phyloP scores from a whole-genome alignment of 2,113 vertebrate species.

The Carassius carassius region DNA sequence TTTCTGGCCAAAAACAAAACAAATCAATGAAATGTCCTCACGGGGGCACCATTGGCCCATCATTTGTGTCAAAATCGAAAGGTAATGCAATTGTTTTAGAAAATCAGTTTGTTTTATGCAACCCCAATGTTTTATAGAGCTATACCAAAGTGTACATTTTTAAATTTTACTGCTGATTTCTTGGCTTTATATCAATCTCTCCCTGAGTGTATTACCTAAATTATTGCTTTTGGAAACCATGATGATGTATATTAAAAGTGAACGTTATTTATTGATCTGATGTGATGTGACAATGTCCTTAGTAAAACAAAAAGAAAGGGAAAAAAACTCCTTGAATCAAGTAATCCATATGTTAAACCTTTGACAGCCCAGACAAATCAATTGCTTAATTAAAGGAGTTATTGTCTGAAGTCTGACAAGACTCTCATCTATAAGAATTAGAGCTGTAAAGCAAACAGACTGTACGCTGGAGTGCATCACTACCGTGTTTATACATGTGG shows the following conservation, averaged over 20 bases:
- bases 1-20: not conserved
- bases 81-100: slow-evolving; percentile 62
- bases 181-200: slow-evolving; percentile 72
- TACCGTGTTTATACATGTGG: slow-evolving; percentile 23
- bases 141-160: slow-evolving; percentile 65
- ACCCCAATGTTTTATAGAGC: slow-evolving; percentile 54
- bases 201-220: slow-evolving; percentile 66
- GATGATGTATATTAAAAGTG: slow-evolving; percentile 66
- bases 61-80: slow-evolving; percentile 35
- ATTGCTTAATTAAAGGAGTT: slow-evolving; percentile 64
- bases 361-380: slow-evolving; percentile 51
- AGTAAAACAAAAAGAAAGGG: slow-evolving; percentile 53
- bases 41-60: slow-evolving; percentile 71
- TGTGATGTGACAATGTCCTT: slow-evolving; percentile 58
- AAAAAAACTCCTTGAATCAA: slow-evolving; percentile 57
- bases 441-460: not conserved
- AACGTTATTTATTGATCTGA: slow-evolving; percentile 65
- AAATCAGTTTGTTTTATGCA: slow-evolving; percentile 63
- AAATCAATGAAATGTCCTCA: slow-evolving; percentile 58
- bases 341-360: slow-evolving; percentile 61
- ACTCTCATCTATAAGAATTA: slow-evolving; percentile 10
- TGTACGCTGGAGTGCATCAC: not conserved
- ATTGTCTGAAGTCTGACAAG: slow-evolving; percentile 48
- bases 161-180: slow-evolving; percentile 60
- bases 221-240: slow-evolving; percentile 62